These are phyloP conservation scores for Cacoxenus indagator DNA, from an alignment of 2,888 invertebrate species.

Conservation along the genomic window DNA sequence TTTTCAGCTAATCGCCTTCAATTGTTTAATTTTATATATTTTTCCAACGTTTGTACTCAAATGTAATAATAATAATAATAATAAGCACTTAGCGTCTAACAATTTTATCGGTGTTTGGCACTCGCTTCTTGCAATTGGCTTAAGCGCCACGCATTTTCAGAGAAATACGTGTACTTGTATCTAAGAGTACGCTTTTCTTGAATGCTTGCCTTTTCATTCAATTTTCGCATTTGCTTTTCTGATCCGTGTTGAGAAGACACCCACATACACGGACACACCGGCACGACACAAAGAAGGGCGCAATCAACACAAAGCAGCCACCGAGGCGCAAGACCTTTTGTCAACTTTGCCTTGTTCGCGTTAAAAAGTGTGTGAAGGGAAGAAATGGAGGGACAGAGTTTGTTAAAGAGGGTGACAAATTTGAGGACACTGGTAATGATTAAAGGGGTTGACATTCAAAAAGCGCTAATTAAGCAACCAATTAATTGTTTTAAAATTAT, in stretches of 20 bases:
- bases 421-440: not conserved
- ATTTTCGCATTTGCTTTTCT: not conserved
- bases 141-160: too few species aligned
- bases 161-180: too few species aligned
- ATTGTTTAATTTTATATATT: too few species aligned
- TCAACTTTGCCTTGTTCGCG: slow-evolving; percentile 62
- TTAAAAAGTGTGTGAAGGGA: slow-evolving; percentile 44
- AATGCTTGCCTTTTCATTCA: not conserved
- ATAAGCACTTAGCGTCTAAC: not conserved
- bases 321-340: slow-evolving; percentile 47
- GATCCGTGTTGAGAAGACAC: not conserved
- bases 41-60: too few species aligned
- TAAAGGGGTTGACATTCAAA: too few species aligned
- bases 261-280: not conserved
- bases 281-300: not conserved
- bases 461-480: too few species aligned
- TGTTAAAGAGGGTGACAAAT: not conserved
- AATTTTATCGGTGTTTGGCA: not conserved
- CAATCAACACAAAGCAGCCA: slow-evolving; percentile 12
- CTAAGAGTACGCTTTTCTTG: not conserved
- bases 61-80: too few species aligned
- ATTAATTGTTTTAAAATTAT: too few species aligned
- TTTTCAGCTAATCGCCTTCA: too few species aligned
- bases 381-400: slow-evolving; percentile 12
- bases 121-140: too few species aligned